Base-by-base conservation (phyloP, 2,797 vertebrate species). In the Chelonia mydas region DNA sequence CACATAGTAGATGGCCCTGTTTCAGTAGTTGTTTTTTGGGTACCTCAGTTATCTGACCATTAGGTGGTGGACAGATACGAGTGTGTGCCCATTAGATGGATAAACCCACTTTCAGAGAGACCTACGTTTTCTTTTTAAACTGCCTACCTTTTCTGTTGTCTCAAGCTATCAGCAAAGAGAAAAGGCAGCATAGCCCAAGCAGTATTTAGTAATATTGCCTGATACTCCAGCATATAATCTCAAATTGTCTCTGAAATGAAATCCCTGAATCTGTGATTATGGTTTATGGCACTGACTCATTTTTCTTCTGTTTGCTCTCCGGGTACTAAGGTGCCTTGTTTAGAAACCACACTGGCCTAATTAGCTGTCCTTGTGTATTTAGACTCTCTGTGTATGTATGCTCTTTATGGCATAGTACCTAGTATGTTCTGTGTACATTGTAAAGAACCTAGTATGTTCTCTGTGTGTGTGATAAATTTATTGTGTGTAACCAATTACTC, bases 291-390 rank as follows among this genome's bases (percentile, higher is more conserved):
- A 7, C 9, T 37, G 80, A 5, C 37, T 84, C 83, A 93, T 92
- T 93, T 79, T 79, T 78, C 80, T 83, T 49, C 89, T 88, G 86
- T 83, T 97, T 94, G 54, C 84, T 53, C 81, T 83, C 50, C 45
- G 86, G 50, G 3, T 5, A 81, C 86, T 89, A 84, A 87, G 31
- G 25, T 37, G 2, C 80, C 53, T 87, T 16, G 0, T 81, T 87
- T 84, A 37, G 72, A 57, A 59, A 47, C 51, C n/a, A 80, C 37
- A 33, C 19, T 93, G 81, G 81, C 37, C 28, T 77, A 72, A 37
- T 41, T 25, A 16, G 45, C 57, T 74, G n/a, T 33, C n/a, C 27
- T 33, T 89, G 33, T 2, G 50, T 95, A 54, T 74, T 87, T 84
- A 87, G 65, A 53, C 33, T 41, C 41, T 41, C 41, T 41, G 5